Evolutionary conservation across 2,888 invertebrate genomes (phyloP).

Genomic region (Exephanes ischioxanthus): DNA sequence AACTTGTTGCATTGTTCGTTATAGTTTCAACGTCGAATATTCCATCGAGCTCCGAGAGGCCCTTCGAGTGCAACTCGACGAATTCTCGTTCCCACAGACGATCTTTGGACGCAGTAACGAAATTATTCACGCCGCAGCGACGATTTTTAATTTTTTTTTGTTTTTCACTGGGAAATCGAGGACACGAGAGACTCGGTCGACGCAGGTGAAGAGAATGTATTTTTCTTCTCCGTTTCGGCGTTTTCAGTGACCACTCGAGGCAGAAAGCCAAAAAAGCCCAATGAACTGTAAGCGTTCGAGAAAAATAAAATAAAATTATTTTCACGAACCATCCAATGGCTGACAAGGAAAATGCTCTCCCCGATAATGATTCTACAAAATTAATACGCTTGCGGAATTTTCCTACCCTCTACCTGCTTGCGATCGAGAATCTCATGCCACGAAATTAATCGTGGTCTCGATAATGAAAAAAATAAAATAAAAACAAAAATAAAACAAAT

Average conservation of each 20-base stretch:
- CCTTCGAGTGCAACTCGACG: no score
- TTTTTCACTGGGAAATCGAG: neutral
- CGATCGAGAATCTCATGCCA: neutral
- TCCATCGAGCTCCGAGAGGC: no score
- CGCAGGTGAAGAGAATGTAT: neutral
- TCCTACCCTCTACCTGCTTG: neutral
- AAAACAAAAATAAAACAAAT: slow-evolving; percentile 3
- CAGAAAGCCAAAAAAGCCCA: slow-evolving; percentile 62
- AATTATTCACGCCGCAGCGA: no score
- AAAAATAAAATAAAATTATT: neutral
- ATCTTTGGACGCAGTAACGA: no score
- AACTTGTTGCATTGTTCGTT: no score
- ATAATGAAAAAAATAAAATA: slow-evolving; percentile 5
- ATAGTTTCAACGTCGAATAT: no score
- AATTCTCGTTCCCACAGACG: no score
- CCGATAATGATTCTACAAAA: slow-evolving; percentile 39
- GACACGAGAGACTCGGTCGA: neutral
- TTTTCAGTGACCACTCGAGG: slow-evolving; percentile 55
- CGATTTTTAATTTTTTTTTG: no score
- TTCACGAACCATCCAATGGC: slow-evolving; percentile 27
- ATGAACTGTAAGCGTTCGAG: slow-evolving; percentile 13
- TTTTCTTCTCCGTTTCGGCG: neutral
- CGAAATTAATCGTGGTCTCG: neutral
- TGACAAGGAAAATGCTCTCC: slow-evolving; percentile 69
- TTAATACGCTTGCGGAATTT: slow-evolving; percentile 31